Base-by-base conservation (phyloP, 2,113 vertebrate genomes). In the Amblyornis subalaris region DNA sequence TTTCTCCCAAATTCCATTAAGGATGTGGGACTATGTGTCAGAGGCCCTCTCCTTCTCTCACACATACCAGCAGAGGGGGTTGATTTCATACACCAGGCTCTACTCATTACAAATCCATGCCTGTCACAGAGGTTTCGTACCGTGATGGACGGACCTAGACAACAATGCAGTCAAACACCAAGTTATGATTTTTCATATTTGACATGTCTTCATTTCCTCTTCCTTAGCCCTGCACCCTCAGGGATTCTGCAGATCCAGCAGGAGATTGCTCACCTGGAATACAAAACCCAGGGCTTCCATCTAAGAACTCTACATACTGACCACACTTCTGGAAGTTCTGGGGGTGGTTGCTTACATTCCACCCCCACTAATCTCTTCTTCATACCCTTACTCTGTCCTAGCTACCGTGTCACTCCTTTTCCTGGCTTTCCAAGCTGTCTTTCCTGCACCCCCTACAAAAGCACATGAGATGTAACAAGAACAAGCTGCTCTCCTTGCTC, bases 131-230 rank as follows among this genome's bases (percentile, higher is more conserved):
- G 64, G 29, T 67, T 88, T 89, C 45, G 5, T 45, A 67, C 65
- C 42, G 40, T 62, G 55, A 93, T 12, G 3, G 78, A 81, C 4
- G 0, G 72, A 81, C 35, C 91, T 35, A 25, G 24, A 74, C 25
- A 92, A 55, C 33, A 84, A 45, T 12, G 35, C 38, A 86, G 91
- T 44, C 48, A 78, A 91, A 93, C 36, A 57, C 15, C 42, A 54
- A 62, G 44, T 61, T 86, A 74, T 45, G 53, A 83, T 78, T 78
- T 76, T 69, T 93, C 83, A 51, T 31, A 45, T 53, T 38, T 90
- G 85, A 85, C 51, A 62, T 10, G 26, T 71, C 91, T 91, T 94
- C 81, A 93, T 94, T 95, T 95, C 91, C 88, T 83, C 61, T 58
- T 94, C 40, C 66, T 78, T 35, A 35, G 19, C 31, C 25, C 42